Conservation (phyloP, 2,797 vertebrate species). For the Xiphorhynchus erythropygius region DNA sequence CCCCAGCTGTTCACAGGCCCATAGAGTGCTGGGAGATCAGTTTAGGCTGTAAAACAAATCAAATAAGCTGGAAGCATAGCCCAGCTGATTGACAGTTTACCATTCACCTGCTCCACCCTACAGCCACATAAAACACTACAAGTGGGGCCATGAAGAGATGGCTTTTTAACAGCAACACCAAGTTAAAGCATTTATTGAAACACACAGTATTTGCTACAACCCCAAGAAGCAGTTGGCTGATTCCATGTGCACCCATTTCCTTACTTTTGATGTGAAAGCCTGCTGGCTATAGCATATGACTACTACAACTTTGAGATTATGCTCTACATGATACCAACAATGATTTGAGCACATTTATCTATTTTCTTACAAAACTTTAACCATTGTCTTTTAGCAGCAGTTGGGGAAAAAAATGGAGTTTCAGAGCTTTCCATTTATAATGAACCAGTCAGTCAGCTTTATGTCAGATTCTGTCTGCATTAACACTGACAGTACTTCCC, state of each 20-base stretch:
- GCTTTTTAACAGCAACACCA: background rate
- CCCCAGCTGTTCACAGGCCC: rapidly evolving
- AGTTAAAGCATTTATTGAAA: background rate
- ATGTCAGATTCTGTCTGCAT: background rate
- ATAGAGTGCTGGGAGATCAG: rapidly evolving
- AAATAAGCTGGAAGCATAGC: background rate
- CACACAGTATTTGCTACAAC: background rate
- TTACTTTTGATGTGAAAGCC: background rate
- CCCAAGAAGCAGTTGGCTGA: background rate
- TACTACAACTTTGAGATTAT: rapidly evolving
- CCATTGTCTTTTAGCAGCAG: background rate
- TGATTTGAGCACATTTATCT: background rate
- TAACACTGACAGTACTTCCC: background rate
- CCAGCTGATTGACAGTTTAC: background rate
- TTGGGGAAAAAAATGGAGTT: background rate
- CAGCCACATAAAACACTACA: background rate
- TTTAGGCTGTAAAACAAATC: background rate
- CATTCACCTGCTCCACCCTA: background rate
- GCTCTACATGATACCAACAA: background rate
- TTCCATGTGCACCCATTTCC: rapidly evolving
- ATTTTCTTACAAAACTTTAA: background rate
- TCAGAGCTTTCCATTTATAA: background rate
- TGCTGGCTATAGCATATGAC: background rate
- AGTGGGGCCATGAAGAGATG: background rate
- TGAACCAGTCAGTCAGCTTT: background rate